Evolutionary conservation across 2,113 vertebrate genomes (phyloP).

Genomic region (Progne subis): DNA sequence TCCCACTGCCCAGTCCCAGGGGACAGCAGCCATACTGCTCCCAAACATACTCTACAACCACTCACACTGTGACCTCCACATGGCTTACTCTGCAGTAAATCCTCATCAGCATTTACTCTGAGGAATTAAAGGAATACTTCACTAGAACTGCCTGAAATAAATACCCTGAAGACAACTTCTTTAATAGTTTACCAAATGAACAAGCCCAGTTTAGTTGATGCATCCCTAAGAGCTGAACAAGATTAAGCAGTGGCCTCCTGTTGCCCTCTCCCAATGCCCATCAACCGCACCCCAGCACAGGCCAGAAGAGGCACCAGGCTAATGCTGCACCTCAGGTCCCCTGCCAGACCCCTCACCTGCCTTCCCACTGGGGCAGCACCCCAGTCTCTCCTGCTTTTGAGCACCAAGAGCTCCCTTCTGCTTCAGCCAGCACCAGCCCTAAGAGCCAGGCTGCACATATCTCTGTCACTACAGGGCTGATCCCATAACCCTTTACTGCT

Average conservation of each 20-base stretch:
- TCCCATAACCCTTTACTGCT: neutral
- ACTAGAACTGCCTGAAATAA: slow-evolving; percentile 9
- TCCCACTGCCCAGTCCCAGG: neutral
- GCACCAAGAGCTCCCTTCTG: neutral
- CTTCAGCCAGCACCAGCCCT: neutral
- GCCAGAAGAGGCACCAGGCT: neutral
- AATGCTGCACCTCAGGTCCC: no score
- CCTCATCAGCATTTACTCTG: neutral
- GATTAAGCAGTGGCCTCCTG: neutral
- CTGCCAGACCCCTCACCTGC: neutral
- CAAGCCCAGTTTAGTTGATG: neutral
- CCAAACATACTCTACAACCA: neutral
- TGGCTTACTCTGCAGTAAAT: neutral
- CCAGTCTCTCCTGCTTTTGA: neutral
- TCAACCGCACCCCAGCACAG: neutral
- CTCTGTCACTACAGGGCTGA: neutral
- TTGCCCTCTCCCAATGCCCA: neutral
- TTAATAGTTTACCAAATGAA: neutral
- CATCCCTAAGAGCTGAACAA: neutral
- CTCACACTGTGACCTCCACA: neutral
- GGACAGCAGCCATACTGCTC: neutral
- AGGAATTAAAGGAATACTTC: slow-evolving; percentile 49
- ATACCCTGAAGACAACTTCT: neutral
- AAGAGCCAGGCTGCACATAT: fast-evolving
- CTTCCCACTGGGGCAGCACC: neutral